Base-by-base conservation (phyloP, 2,113 vertebrate genomes). In the Odontesthes bonariensis region DNA sequence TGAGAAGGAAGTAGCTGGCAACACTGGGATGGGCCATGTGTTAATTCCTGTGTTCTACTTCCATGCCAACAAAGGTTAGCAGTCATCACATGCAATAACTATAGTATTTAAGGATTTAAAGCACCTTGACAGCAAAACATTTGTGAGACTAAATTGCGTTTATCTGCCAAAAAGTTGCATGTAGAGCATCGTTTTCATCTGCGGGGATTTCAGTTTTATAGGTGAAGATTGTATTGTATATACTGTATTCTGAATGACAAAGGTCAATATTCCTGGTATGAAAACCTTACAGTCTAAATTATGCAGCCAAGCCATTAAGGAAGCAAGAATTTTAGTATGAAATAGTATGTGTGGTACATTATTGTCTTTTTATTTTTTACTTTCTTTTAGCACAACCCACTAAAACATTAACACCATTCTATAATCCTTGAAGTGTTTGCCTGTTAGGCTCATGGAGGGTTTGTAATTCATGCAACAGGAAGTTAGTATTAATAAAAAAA, bases 31-130 rank as follows among this genome's bases (percentile, higher is more conserved):
- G 73, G 97, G 96, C 31, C 93, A 94, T 40, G 94, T 92, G 46
- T 23, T 97, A 11, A 96, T 99, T 63, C 96, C 96, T 22, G 84
- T 91, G 10, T 95, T 96, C 92, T 76, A 69, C 77, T 97, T 99
- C 89, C 60, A 90, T 60, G 71, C 87, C 1, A 91, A 79, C 71
- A 87, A 75, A 6, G 90, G 96, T 98, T 87, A 95, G 95, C 93
- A 70, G 22, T 17, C 57, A 56, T 38, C 44, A 35, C 13, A 10
- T 75, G 46, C 51, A 42, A 13, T 60, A 32, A 44, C 14, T 17
- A 6, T 44, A 62, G 13, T 47, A n/a, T 16, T 0, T 68, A 33
- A 20, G 35, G 10, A 40, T 33, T 49, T 16, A 49, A 68, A 42
- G 0, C 16, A 20, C 9, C 23, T 1, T 31, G 17, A 20, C 20